These are phyloP conservation scores for Calycopis cecrops DNA, from an alignment of 1,140 invertebrate species.

Conservation along the genomic window DNA sequence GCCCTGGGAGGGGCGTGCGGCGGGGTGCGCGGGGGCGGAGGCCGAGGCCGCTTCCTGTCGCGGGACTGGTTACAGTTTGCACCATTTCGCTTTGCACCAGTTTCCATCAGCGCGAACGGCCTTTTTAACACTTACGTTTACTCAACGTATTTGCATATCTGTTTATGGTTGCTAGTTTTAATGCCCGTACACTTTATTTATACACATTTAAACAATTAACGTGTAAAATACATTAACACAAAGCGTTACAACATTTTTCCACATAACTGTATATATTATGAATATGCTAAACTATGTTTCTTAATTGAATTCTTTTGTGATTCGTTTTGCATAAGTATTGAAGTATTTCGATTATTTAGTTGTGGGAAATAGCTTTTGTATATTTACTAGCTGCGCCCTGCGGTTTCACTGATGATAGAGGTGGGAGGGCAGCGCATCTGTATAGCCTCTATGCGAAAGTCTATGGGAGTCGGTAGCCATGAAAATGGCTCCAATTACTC, in stretches of 20 bases:
- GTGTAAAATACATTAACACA: neutral
- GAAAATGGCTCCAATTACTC: no score
- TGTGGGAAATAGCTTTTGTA: no score
- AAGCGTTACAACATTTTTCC: constrained; percentile 7
- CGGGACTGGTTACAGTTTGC: constrained; percentile 67
- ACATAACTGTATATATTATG: neutral
- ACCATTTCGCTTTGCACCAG: constrained; percentile 67
- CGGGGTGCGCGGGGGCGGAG: constrained; percentile 27
- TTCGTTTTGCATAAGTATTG: no score
- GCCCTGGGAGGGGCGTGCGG: constrained; percentile 13
- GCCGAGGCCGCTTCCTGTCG: constrained; percentile 69
- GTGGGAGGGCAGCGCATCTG: no score
- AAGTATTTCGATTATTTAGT: no score
- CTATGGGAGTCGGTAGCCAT: no score
- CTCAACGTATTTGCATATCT: constrained; percentile 34
- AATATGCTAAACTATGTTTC: neutral
- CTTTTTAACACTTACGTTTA: constrained; percentile 56
- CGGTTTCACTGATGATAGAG: no score
- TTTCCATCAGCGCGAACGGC: constrained; percentile 56
- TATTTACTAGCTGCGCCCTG: no score
- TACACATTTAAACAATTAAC: constrained; percentile 6
- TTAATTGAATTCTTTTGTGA: no score
- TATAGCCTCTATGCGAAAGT: no score
- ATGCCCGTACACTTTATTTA: constrained; percentile 3
- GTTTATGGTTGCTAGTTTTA: constrained; percentile 7